Percentiles rank a stretch among this genome's conserved stretches.
These are phyloP conservation scores for Zhengitettix transpicula DNA, from an alignment of 2,888 invertebrate species.

Conservation along the genomic window DNA sequence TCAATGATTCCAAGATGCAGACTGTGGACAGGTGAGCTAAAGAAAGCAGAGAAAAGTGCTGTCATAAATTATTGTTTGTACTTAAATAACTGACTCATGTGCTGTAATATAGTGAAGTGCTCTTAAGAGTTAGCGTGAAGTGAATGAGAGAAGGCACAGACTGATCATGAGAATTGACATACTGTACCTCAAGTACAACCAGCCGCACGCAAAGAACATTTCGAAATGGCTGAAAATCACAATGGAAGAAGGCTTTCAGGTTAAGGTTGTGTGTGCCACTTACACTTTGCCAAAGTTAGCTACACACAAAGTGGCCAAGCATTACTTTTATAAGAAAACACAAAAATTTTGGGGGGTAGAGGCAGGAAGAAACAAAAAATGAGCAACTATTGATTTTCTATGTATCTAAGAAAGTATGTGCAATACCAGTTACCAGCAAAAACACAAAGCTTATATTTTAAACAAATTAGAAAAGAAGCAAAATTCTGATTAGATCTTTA, in stretches of 20 bases:
- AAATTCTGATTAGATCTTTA: too few species aligned
- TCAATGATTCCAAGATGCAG: background rate
- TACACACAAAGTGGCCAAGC: background rate
- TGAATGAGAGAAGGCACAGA: background rate
- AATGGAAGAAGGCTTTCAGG: constrained; percentile 14
- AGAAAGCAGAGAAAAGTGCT: background rate
- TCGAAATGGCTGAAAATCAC: constrained; percentile 52
- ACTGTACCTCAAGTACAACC: constrained; percentile 70
- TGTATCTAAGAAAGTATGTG: too few species aligned
- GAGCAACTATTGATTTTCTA: too few species aligned
- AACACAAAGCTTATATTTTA: too few species aligned
- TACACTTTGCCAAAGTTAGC: background rate
- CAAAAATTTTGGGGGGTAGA: background rate
- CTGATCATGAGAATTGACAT: constrained; percentile 18
- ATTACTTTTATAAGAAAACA: background rate
- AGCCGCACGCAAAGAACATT: constrained; percentile 75
- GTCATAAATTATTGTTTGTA: background rate
- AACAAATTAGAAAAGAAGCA: too few species aligned
- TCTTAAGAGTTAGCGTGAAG: background rate
- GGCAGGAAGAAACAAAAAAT: background rate
- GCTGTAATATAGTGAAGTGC: background rate
- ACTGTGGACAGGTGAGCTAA: background rate
- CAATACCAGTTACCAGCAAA: too few species aligned
- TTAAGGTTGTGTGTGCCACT: constrained; percentile 6
- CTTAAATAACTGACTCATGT: background rate